phyloP scores from a whole-genome alignment of 2,888 invertebrate genomes.

The Bruchidius siliquastri region DNA sequence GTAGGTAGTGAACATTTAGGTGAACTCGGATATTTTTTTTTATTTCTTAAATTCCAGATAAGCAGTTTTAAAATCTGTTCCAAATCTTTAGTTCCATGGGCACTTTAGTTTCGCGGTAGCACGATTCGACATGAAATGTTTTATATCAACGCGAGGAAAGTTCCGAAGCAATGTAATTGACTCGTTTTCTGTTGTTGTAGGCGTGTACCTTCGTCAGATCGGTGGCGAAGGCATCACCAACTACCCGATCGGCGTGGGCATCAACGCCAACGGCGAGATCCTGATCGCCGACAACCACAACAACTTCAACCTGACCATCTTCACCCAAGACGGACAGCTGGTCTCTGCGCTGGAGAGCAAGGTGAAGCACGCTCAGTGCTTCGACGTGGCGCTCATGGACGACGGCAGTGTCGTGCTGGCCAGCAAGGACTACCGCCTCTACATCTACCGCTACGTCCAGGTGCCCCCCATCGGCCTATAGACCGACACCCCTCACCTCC shows the following conservation, averaged over 20 bases:
- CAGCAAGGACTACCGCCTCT: constrained; percentile 98
- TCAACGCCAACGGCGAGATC: constrained; percentile 94
- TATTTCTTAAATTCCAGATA: no score
- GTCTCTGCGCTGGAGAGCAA: constrained; percentile 98
- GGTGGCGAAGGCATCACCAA: constrained; percentile 99
- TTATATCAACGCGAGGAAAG: no score
- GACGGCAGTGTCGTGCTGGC: constrained; percentile 98
- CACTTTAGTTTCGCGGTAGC: no score
- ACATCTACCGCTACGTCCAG: constrained; percentile 98
- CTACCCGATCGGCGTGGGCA: constrained; percentile 98
- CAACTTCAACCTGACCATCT: constrained; percentile 98
- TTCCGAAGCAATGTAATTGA: constrained; percentile 53
- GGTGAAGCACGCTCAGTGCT: constrained; percentile 99
- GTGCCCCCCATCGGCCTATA: constrained; percentile 83
- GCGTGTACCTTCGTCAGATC: constrained; percentile 88
- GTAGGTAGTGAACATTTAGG: no score
- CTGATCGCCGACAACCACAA: constrained; percentile 99
- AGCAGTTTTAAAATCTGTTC: no score
- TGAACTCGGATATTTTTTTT: no score
- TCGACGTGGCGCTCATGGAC: constrained; percentile 98
- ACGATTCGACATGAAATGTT: no score
- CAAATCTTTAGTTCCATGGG: no score
- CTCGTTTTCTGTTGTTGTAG: neutral
- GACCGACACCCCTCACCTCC: constrained; percentile 36
- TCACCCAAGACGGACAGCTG: constrained; percentile 94